Conservation (phyloP, 2,113 vertebrate species). For the Catagonus wagneri region DNA sequence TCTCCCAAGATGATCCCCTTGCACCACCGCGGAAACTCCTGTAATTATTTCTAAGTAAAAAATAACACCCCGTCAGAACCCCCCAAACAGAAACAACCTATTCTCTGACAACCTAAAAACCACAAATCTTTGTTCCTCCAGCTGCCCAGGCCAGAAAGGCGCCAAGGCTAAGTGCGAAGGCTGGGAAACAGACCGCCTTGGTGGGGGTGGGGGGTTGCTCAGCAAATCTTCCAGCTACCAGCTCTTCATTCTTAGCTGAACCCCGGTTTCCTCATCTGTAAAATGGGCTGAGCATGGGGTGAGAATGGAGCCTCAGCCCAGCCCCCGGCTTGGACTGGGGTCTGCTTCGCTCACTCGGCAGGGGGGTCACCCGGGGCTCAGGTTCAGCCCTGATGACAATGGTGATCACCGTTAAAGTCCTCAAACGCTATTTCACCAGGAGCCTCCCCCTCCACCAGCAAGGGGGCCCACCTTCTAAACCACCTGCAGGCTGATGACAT, state of each 20-base stretch:
- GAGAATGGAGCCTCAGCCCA: background rate
- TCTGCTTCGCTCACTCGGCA: accelerated
- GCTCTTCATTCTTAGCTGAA: background rate
- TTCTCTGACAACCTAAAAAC: background rate
- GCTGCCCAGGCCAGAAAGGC: background rate
- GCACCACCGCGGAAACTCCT: too few relatives aligned
- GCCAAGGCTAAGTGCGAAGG: background rate
- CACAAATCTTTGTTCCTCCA: background rate
- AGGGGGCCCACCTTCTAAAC: background rate
- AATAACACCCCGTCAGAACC: background rate
- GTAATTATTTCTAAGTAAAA: background rate
- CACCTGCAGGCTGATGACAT: accelerated
- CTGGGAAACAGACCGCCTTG: background rate
- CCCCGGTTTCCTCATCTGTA: background rate
- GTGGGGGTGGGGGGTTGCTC: background rate
- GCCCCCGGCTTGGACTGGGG: background rate
- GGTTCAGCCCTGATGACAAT: accelerated
- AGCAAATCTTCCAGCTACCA: accelerated
- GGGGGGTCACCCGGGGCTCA: accelerated
- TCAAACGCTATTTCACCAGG: background rate
- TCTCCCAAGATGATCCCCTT: too few relatives aligned
- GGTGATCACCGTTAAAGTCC: background rate
- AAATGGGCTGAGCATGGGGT: accelerated
- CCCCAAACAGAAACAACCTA: background rate
- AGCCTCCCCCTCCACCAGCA: accelerated